phyloP scores from a whole-genome alignment of 2,888 invertebrate species.

The Stenolophus ochropezus region DNA sequence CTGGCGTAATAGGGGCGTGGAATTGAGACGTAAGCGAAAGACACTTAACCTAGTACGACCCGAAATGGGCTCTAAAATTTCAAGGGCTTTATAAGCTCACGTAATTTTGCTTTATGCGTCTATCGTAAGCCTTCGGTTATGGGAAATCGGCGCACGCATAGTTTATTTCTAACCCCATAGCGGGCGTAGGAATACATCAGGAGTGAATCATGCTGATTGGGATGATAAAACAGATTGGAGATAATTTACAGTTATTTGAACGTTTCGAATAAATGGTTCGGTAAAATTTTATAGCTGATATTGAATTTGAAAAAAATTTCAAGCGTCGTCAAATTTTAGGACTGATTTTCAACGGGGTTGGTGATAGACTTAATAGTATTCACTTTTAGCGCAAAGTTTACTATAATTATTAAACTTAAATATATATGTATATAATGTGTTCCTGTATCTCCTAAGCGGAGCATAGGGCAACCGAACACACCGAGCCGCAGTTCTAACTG shows the following conservation, averaged over 20 bases:
- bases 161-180: background rate
- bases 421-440: too few relatives aligned
- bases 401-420: background rate
- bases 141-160: background rate
- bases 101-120: slow-evolving; percentile 50
- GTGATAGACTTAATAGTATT: background rate
- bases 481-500: too few relatives aligned
- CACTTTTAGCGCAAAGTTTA: background rate
- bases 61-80: slow-evolving; percentile 40
- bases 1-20: slow-evolving; percentile 15
- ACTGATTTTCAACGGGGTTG: background rate
- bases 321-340: background rate
- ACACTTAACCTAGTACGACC: slow-evolving; percentile 29
- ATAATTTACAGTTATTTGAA: background rate
- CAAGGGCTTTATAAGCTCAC: slow-evolving; percentile 32
- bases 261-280: background rate
- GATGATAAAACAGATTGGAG: background rate
- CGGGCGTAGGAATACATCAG: background rate
- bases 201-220: background rate
- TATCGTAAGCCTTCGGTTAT: slow-evolving; percentile 39
- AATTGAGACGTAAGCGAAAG: slow-evolving; percentile 26
- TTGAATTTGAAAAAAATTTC: background rate
- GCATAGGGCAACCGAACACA: too few relatives aligned
- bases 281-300: background rate
- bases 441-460: too few relatives aligned